A percentile compares a stretch with the other conserved stretches of the same genome.
Conservation (phyloP, 2,888 invertebrate genomes). For the Erpobdella octoculata region DNA sequence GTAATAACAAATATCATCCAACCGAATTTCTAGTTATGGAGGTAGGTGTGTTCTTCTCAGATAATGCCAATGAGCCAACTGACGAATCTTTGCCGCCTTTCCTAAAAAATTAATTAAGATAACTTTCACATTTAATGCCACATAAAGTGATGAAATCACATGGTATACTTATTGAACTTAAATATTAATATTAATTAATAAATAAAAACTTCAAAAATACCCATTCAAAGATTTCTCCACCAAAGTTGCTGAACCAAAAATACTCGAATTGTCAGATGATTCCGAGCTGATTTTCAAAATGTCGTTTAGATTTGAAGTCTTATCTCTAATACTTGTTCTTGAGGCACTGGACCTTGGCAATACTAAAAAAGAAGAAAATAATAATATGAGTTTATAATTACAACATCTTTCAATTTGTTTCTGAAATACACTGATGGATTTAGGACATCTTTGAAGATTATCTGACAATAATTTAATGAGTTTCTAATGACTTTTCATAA, state of each 20-base stretch:
- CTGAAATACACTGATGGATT: no score
- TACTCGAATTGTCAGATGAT: conserved; percentile 15
- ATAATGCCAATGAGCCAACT: neutral
- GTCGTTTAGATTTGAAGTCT: no score
- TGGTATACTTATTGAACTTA: neutral
- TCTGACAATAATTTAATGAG: no score
- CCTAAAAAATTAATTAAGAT: no score
- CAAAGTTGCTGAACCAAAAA: neutral
- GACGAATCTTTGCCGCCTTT: neutral
- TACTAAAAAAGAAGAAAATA: no score
- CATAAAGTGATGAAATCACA: no score
- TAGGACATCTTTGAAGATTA: no score
- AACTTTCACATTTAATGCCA: no score
- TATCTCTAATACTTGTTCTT: no score
- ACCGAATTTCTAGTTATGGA: conserved; percentile 1
- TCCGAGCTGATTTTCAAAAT: conserved; percentile 12
- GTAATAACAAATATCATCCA: neutral
- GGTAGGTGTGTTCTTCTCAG: neutral
- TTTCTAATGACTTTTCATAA: no score
- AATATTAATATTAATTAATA: neutral
- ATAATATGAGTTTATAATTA: neutral
- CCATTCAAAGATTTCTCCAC: neutral
- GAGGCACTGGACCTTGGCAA: no score
- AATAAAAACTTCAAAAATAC: neutral
- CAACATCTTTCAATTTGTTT: neutral